These are phyloP conservation scores for Dreissena polymorpha DNA, from an alignment of 1,140 invertebrate genomes.

Conservation along the genomic window DNA sequence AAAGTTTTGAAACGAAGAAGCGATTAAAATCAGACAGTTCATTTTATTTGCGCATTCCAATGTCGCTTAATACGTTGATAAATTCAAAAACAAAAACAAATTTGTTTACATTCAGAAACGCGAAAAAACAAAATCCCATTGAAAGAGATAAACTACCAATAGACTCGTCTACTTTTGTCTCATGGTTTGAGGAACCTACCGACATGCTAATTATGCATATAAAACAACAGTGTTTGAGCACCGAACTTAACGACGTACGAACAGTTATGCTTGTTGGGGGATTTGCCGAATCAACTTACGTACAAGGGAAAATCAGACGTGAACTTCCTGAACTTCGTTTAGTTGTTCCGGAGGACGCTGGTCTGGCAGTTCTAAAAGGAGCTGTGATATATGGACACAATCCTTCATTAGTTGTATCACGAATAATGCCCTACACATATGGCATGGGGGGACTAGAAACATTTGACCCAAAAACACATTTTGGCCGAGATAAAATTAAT, in stretches of 20 bases:
- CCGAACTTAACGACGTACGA: background rate
- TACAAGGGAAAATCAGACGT: conserved; percentile 3
- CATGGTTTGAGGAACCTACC: background rate
- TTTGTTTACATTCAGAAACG: background rate
- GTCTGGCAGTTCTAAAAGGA: conserved; percentile 34
- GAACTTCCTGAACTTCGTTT: background rate
- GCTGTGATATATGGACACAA: conserved; percentile 39
- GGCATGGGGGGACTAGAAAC: background rate
- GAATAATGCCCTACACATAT: conserved; percentile 25
- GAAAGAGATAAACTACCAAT: background rate
- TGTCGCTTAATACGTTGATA: background rate
- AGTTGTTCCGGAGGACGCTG: conserved; percentile 12
- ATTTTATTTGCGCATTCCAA: background rate
- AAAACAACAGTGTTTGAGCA: background rate
- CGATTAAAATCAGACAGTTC: background rate
- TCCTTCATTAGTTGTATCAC: background rate
- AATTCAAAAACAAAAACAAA: background rate
- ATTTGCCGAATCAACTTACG: conserved; percentile 14
- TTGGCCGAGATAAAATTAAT: background rate
- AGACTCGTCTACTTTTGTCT: background rate
- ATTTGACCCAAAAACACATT: background rate
- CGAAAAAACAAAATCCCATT: background rate
- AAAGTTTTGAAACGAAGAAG: conserved; percentile 10
- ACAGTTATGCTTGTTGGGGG: conserved; percentile 30
- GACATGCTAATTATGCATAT: background rate